phyloP scores from a whole-genome alignment of 1,140 invertebrate genomes.

The Bathynomus jamesi region DNA sequence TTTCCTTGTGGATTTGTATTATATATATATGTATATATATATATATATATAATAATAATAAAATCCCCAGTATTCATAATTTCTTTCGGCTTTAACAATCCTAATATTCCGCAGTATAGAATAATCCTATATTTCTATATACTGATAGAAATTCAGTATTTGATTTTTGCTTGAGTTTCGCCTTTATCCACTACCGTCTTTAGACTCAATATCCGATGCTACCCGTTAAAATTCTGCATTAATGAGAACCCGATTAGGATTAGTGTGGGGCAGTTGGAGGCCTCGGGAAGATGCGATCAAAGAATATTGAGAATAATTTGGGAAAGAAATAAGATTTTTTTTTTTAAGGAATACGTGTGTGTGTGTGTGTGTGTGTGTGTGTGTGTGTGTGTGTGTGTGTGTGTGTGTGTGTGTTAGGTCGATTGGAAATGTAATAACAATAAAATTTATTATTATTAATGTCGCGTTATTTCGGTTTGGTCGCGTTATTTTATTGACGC shows the following conservation, averaged over 20 bases:
- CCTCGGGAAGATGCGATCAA: not conserved
- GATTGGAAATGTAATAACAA: not conserved
- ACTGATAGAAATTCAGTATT: constrained; percentile 7
- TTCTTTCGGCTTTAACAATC: not conserved
- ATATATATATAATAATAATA: constrained; percentile 6
- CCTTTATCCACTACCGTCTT: too few species aligned
- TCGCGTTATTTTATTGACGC: too few species aligned
- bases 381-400: constrained; percentile 5
- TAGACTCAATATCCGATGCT: too few species aligned
- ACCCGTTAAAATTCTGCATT: too few species aligned
- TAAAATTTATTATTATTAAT: not conserved
- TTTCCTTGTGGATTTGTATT: not conserved
- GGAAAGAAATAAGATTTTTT: too few species aligned
- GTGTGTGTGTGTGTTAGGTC: not conserved
- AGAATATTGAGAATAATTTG: not conserved
- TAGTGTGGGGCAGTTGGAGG: not conserved
- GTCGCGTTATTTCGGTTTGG: too few species aligned
- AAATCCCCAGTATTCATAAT: not conserved
- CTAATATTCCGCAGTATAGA: not conserved
- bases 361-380: constrained; percentile 2
- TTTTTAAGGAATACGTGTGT: not conserved
- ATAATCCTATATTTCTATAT: constrained; percentile 6
- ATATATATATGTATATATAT: constrained; percentile 2
- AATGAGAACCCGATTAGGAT: not conserved
- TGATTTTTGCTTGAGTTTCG: too few species aligned